Evolutionary conservation across 2,888 invertebrate genomes (phyloP), one percentile per base, ranked within the genome.

Genomic region (Trissoscelio sp.): DNA sequence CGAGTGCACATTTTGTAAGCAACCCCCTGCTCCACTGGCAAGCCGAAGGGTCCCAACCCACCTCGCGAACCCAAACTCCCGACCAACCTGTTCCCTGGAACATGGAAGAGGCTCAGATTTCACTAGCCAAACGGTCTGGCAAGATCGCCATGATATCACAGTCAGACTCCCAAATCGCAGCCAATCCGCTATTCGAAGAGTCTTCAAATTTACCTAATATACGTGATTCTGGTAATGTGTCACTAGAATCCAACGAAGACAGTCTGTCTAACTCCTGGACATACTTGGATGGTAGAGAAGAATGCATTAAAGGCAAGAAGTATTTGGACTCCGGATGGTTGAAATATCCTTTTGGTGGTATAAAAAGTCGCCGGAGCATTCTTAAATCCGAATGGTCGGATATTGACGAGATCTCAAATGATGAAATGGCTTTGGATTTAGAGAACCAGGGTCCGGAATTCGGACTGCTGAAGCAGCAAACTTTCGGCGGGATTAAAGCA

Each of bases 1-100:
- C 92, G 69, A 93, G 92, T 88, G 89, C 91, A 66, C 91, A 93
- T 87, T 94, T 94, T 88, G 93, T 92, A 82, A 91, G 92, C 88
- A 94, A 94, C 87, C 93, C 93, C 28, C 88, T 93, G 80, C 89
- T 92, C 57, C 87, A 85, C 57, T 83, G 88, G 84, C 80, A 85
- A 66, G 22, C 39, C 34, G 3, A 92, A 55, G 16, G 28, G 11
- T 20, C 39, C 42, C 39, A 12, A 28, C 9, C 3, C 11, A 92
- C 92, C 55, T 86, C 60, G 20, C 28, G 44, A 37, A 7, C 9
- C 3, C 24, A n/a, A 18, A 16, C n/a, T 31, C 18, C 37, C n/a
- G 6, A 44, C 2, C 58, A 4, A 16, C 24, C 2, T 16, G 37
- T 62, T 20, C 16, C 37, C 9, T 64, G 20, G 11, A 44, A 70